Conservation (phyloP, 2,888 invertebrate genomes). For the Cryptocephalus primarius region DNA sequence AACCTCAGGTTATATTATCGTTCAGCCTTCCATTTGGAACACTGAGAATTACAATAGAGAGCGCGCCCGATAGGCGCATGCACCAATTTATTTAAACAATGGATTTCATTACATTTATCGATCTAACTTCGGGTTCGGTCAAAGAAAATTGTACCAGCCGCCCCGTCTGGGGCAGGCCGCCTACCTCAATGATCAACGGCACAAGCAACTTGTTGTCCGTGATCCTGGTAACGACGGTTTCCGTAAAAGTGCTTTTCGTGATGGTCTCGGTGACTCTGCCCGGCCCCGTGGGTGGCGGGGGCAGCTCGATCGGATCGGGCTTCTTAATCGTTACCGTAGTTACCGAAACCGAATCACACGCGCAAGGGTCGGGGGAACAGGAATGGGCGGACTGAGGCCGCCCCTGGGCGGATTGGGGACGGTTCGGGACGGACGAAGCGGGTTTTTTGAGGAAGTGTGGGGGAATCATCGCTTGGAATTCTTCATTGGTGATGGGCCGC, state of each 20-base stretch:
- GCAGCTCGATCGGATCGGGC: constrained; percentile 56
- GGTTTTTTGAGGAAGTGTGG: constrained; percentile 64
- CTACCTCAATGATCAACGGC: constrained; percentile 84
- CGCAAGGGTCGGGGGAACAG: constrained; percentile 25
- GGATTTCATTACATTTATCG: no score
- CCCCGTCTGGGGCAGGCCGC: constrained; percentile 24
- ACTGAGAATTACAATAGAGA: no score
- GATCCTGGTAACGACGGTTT: constrained; percentile 87
- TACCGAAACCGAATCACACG: constrained; percentile 36
- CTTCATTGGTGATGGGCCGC: constrained; percentile 84
- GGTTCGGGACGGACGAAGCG: constrained; percentile 14
- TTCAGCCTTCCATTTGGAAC: no score
- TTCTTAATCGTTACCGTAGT: constrained; percentile 83
- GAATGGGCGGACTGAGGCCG: constrained; percentile 19
- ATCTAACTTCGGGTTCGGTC: no score
- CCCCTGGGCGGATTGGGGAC: constrained; percentile 24
- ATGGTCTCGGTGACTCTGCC: constrained; percentile 89
- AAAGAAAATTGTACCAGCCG: constrained; percentile 7
- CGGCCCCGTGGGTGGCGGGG: constrained; percentile 72
- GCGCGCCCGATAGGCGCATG: no score
- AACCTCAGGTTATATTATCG: no score
- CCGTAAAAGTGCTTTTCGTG: constrained; percentile 92
- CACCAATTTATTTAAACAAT: no score
- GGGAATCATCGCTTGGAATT: constrained; percentile 92
- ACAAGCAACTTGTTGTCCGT: constrained; percentile 83